Evolutionary conservation across 2,797 vertebrate species (phyloP).

Genomic region (Liasis olivaceus): DNA sequence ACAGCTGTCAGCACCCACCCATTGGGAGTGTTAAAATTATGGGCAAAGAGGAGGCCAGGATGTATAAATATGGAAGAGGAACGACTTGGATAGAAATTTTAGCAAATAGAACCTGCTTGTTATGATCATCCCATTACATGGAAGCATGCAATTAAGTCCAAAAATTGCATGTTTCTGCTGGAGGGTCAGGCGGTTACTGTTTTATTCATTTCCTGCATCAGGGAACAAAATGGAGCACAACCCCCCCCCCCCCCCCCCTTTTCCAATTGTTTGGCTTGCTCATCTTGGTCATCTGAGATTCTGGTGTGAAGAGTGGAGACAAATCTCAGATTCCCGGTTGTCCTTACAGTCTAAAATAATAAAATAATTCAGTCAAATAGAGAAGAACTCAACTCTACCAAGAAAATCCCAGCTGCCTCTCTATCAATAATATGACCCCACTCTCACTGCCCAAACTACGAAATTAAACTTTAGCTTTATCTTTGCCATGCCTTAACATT

Average conservation of each 20-base stretch:
- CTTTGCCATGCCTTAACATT: no score
- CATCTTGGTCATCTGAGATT: neutral
- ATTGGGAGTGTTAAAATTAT: constrained; percentile 28
- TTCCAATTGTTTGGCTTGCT: neutral
- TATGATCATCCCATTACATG: constrained; percentile 48
- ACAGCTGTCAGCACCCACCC: constrained; percentile 23
- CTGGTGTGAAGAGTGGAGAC: neutral
- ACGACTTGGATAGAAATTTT: constrained; percentile 42
- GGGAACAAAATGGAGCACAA: constrained; percentile 34
- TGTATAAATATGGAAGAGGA: constrained; percentile 55
- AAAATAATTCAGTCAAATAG: no score
- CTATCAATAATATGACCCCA: no score
- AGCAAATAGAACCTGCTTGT: constrained; percentile 55
- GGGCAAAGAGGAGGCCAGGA: constrained; percentile 33
- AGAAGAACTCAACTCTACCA: no score
- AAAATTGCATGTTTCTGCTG: constrained; percentile 58
- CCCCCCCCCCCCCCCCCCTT: neutral
- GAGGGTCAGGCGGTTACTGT: constrained; percentile 31
- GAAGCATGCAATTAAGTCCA: constrained; percentile 51
- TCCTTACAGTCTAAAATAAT: neutral
- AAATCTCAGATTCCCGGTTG: neutral
- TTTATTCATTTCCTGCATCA: constrained; percentile 47
- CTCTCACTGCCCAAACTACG: no score
- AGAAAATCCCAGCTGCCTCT: no score
- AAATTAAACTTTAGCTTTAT: no score